phyloP scores from a whole-genome alignment of 2,113 vertebrate species.

The Indicator maculatus region DNA sequence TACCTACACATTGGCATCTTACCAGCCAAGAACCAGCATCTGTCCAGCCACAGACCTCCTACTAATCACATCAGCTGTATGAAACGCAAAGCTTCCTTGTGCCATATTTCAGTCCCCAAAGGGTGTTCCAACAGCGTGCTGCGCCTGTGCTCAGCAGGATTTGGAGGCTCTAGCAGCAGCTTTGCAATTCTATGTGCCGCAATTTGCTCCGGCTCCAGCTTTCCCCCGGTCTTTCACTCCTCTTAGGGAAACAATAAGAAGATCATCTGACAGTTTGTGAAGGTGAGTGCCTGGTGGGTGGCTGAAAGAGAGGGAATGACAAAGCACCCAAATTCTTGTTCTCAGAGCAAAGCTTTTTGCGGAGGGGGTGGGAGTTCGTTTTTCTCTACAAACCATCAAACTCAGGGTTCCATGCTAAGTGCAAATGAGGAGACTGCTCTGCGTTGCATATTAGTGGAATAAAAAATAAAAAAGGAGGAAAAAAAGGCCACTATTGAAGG shows the following conservation, averaged over 20 bases:
- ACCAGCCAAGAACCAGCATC: background rate
- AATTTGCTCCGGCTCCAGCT: background rate
- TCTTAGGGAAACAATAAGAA: background rate
- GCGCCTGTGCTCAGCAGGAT: background rate
- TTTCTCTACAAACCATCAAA: background rate
- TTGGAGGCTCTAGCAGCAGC: background rate
- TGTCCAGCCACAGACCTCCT: background rate
- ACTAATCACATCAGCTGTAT: background rate
- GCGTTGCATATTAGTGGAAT: background rate
- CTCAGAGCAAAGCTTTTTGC: background rate
- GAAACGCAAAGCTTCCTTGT: background rate
- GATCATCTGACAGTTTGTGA: background rate
- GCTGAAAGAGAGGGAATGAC: slow-evolving; percentile 16
- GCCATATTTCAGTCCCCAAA: background rate
- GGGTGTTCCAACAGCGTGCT: background rate
- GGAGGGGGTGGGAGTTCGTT: background rate
- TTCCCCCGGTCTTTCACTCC: background rate
- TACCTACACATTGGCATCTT: background rate
- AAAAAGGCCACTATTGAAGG: background rate
- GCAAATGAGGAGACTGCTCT: background rate
- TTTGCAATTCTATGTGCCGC: background rate
- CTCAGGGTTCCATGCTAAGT: background rate
- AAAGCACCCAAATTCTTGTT: background rate
- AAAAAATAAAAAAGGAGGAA: too few species aligned
- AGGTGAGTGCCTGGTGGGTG: background rate